Base-by-base conservation (phyloP, 2,113 vertebrate species). In the Carettochelys insculpta region DNA sequence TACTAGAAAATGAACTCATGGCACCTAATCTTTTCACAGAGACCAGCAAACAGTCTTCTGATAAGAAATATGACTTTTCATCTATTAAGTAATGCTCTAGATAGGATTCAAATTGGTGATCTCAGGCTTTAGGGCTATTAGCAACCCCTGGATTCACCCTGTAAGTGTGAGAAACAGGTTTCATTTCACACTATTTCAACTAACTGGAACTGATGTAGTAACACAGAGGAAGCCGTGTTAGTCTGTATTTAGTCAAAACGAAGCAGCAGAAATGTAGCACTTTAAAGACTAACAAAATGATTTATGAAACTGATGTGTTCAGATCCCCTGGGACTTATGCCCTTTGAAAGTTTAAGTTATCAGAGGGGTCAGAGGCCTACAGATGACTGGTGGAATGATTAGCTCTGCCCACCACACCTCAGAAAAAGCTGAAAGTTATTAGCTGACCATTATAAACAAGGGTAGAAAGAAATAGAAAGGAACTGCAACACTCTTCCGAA, bases 1-100 rank as follows among this genome's bases (percentile, higher is more conserved):
- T 48, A 80, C 19, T 79, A 78, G 34, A 8, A 65, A 86, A 90
- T 51, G 75, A 80, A 88, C 22, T 43, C 4, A 51, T 88, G 51
- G 12, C 2, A 84, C 89, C 27, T 89, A 5, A 29, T 85, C 41
- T 68, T 80, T 86, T 78, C 61, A 71, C 86, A 89, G 79, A 48
- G 13, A 43, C 89, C 47, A 86, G 24, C 19, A 80, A 83, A 76
- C 3, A 77, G 38, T 6, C 8, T 71, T 92, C 53, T 43, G 71
- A 68, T 25, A 82, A 22, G 19, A 90, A 83, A 90, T 90, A 54
- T 91, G 77, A 45, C 31, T 91, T 90, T 79, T 91, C 82, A 90
- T 6, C 65, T 78, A 78, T 52, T 38, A 48, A 48, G 13, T 75
- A 47, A 48, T 38, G 22, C 27, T 8, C 61, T 75, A 29, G 0